A percentile compares a stretch with the other conserved stretches of the same genome.
Evolutionary conservation across 1,140 invertebrate genomes (phyloP).

Genomic region (Drosophila lini): DNA sequence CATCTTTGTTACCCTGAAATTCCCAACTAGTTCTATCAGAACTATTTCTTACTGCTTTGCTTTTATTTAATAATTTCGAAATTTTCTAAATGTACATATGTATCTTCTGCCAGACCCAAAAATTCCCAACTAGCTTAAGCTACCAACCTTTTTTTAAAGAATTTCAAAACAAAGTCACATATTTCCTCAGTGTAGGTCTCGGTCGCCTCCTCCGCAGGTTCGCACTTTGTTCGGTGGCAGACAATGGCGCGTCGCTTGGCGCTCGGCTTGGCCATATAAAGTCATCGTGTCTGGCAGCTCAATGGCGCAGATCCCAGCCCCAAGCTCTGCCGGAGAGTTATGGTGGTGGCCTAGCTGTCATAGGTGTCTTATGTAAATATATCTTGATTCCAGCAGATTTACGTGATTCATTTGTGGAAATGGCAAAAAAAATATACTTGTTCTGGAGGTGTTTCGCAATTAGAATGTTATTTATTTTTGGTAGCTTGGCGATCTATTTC

Average conservation of each 20-base stretch:
- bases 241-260: conserved; percentile 59
- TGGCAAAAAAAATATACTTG: conserved; percentile 18
- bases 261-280: conserved; percentile 68
- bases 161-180: not conserved
- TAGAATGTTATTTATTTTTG: conserved; percentile 42
- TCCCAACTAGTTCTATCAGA: not conserved
- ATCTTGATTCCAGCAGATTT: conserved; percentile 51
- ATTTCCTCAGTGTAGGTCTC: conserved; percentile 16
- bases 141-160: not conserved
- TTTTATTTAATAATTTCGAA: too few relatives aligned
- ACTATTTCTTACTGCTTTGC: not conserved
- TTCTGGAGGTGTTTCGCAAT: conserved; percentile 37
- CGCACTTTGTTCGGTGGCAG: conserved; percentile 41
- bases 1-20: not conserved
- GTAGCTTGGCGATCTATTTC: conserved; percentile 26
- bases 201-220: conserved; percentile 63
- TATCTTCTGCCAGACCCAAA: not conserved
- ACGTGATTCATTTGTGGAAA: conserved; percentile 39
- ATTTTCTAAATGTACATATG: too few relatives aligned
- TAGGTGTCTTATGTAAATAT: conserved; percentile 37
- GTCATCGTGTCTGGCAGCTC: conserved; percentile 50
- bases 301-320: conserved; percentile 29
- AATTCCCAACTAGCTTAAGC: not conserved
- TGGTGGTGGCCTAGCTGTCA: conserved; percentile 36
- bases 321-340: conserved; percentile 30